Evolutionary conservation across 2,888 invertebrate species (phyloP).

Genomic region (Latheticus oryzae): DNA sequence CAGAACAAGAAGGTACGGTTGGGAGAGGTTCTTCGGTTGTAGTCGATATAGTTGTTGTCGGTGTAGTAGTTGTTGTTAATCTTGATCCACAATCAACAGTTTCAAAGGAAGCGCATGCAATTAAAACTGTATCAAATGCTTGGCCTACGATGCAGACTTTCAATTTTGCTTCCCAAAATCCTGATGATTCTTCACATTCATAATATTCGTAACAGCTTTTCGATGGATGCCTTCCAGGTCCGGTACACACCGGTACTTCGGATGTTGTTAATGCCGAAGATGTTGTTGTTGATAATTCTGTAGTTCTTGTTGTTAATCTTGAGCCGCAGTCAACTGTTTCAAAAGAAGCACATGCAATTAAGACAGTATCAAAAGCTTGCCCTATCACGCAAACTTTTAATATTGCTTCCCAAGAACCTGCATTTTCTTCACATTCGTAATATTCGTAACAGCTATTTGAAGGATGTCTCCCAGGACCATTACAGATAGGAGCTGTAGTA

Average conservation of each 20-base stretch:
- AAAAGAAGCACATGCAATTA: too few species aligned
- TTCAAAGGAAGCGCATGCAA: background rate
- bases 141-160: constrained; percentile 2
- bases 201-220: constrained; percentile 3
- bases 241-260: background rate
- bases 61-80: background rate
- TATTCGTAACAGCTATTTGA: constrained; percentile 21
- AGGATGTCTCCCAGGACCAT: background rate
- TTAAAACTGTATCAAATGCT: background rate
- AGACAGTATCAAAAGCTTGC: constrained; percentile 9
- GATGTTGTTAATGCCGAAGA: background rate
- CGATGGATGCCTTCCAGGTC: background rate
- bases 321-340: too few species aligned
- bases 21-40: background rate
- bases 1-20: constrained; percentile 1
- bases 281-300: too few species aligned
- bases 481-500: constrained; percentile 10
- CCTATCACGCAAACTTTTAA: constrained; percentile 1
- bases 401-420: constrained; percentile 3
- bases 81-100: background rate
- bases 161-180: background rate
- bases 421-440: constrained; percentile 18
- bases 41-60: background rate
- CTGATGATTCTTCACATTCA: background rate
- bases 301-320: background rate